These are phyloP conservation scores for Pipa parva DNA, from an alignment of 2,113 vertebrate species.

Conservation along the genomic window DNA sequence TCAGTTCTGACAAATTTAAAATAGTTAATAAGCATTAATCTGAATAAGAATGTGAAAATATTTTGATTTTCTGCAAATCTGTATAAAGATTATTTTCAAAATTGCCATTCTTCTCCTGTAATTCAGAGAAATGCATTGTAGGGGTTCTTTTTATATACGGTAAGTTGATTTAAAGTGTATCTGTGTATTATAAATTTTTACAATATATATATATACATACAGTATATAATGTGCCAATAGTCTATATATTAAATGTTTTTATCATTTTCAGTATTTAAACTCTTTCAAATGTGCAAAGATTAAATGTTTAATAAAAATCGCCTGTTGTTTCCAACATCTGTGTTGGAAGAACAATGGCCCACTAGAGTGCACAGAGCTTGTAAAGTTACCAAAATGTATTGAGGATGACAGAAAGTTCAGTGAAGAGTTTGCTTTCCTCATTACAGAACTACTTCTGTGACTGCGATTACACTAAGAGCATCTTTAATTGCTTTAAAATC, in stretches of 20 bases:
- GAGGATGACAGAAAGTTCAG: conserved; percentile 99
- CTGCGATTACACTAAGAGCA: conserved; percentile 99
- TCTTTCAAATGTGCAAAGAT: conserved; percentile 80
- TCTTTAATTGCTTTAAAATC: conserved; percentile 99
- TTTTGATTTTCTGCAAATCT: too few relatives aligned
- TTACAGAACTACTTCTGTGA: conserved; percentile 96
- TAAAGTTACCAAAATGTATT: conserved; percentile 98
- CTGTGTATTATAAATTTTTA: too few relatives aligned
- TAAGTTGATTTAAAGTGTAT: too few relatives aligned
- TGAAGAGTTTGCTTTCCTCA: conserved; percentile 97
- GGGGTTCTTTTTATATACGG: too few relatives aligned
- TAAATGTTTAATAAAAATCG: conserved; percentile 87
- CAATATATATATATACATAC: not conserved
- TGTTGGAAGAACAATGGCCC: conserved; percentile 95
- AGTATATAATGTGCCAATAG: not conserved
- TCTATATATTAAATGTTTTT: conserved; percentile 68
- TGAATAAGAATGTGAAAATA: too few relatives aligned
- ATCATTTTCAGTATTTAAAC: conserved; percentile 81
- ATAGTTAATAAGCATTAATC: too few relatives aligned
- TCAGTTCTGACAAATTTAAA: too few relatives aligned
- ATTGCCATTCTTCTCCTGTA: too few relatives aligned
- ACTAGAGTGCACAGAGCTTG: conserved; percentile 97
- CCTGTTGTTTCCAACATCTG: conserved; percentile 92
- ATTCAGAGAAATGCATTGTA: too few relatives aligned
- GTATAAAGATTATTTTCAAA: too few relatives aligned